phyloP scores from a whole-genome alignment of 1,140 invertebrate genomes.

The Drosophila athabasca region DNA sequence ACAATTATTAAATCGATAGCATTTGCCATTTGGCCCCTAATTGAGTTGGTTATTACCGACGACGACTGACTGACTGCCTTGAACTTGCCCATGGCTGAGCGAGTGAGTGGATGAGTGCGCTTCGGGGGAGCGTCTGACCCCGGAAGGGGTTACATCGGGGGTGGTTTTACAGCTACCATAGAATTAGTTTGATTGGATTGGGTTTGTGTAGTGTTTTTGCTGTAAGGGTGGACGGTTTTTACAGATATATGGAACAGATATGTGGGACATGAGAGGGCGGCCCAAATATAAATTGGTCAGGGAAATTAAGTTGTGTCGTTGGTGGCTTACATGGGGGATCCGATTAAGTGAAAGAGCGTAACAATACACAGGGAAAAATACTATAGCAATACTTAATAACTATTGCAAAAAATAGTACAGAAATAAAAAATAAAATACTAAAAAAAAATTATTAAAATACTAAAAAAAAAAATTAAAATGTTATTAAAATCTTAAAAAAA shows the following conservation, averaged over 20 bases:
- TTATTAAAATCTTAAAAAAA: no score
- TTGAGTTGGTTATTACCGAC: conserved; percentile 38
- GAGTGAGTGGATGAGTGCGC: conserved; percentile 1
- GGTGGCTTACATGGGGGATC: neutral
- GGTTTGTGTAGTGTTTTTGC: neutral
- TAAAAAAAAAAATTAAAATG: no score
- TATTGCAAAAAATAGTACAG: no score
- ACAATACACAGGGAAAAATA: no score
- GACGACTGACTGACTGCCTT: conserved; percentile 39
- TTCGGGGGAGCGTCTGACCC: conserved; percentile 13
- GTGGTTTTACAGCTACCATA: conserved; percentile 14
- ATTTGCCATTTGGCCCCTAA: conserved; percentile 28
- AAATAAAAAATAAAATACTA: no score
- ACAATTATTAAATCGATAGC: conserved; percentile 70
- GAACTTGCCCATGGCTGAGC: conserved; percentile 50
- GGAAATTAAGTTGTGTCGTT: conserved; percentile 10
- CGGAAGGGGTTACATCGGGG: conserved; percentile 18
- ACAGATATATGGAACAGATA: neutral
- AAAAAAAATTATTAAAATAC: no score
- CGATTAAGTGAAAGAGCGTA: neutral
- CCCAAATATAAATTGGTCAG: conserved; percentile 18
- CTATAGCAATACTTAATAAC: no score
- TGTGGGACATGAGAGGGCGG: conserved; percentile 17
- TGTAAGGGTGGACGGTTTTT: neutral
- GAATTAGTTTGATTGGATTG: conserved; percentile 31